Evolutionary conservation across 2,797 vertebrate genomes (phyloP), one percentile per base, ranked within the genome.

Genomic region (Babyrousa celebensis): DNA sequence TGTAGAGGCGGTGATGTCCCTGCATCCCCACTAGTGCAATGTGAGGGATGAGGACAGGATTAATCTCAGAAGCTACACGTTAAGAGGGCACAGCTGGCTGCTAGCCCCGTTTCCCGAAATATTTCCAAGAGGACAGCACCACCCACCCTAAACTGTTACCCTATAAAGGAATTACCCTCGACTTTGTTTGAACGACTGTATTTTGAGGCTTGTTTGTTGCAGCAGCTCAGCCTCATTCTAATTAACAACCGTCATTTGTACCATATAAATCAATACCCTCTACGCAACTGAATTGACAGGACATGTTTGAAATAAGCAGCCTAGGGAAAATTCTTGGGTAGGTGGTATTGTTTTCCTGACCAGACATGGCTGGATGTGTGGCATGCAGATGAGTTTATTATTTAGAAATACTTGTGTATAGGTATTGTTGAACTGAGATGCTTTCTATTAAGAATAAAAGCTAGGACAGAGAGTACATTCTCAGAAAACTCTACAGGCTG

Each of bases 141-240:
- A 15, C 3, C 1, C 5, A 14, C 18, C 1, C 3, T 79, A 12
- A 1, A 14, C 15, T 67, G 1, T 36, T 67, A 18, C 12, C 6
- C 63, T n/a, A 16, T 36, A 6, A 67, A 58, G 29, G 94, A 85
- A 72, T 80, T 8, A 71, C 3, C 56, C 54, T 70, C 63, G 21
- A 54, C 6, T 87, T 79, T 95, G 6, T 79, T 25, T 62, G 21
- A 96, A 84, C 2, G 62, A 17, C n/a, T 27, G 8, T 6, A 23
- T 25, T 65, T 20, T 58, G 77, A 68, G 10, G 4, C 17, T 14
- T 71, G 10, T 62, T 75, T 32, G 6, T 40, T 79, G 25, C 2
- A 68, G 12, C 10, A 21, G 0, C 6, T 36, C n/a, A 68, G 11
- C 5, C 3, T 91, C 82, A 70, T 56, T 2, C 43, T 85, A 84